Evolutionary conservation across 2,113 vertebrate species (phyloP).

Genomic region (Hypanus sabinus): DNA sequence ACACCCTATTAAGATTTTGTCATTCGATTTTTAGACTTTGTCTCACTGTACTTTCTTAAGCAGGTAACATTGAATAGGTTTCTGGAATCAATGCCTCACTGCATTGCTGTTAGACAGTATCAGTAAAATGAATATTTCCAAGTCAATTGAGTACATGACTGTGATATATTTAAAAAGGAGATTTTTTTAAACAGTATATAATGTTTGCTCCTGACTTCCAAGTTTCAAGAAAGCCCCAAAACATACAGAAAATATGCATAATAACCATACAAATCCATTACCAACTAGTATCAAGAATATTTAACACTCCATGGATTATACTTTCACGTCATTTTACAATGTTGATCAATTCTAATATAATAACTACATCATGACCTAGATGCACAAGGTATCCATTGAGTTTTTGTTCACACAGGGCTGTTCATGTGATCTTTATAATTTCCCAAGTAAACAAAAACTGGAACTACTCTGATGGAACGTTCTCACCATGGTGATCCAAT

Average conservation of each 20-base stretch:
- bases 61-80: too few relatives aligned
- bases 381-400: neutral
- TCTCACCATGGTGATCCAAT: slow-evolving; percentile 59
- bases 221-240: neutral
- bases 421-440: slow-evolving; percentile 47
- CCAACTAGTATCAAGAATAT: neutral
- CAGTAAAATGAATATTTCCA: too few relatives aligned
- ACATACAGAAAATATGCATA: neutral
- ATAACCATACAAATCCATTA: neutral
- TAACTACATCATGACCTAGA: neutral
- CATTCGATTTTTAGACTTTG: too few relatives aligned
- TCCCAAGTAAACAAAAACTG: slow-evolving; percentile 54
- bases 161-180: neutral
- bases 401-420: neutral
- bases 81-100: too few relatives aligned
- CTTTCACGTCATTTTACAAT: neutral
- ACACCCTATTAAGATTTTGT: too few relatives aligned
- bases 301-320: neutral
- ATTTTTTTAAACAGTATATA: neutral
- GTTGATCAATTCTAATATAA: neutral
- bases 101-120: too few relatives aligned
- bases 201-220: neutral
- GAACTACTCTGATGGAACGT: slow-evolving; percentile 60
- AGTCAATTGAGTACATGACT: too few relatives aligned
- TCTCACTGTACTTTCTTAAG: too few relatives aligned